Evolutionary conservation across 1,140 invertebrate species (phyloP).

Genomic region (Limonius californicus): DNA sequence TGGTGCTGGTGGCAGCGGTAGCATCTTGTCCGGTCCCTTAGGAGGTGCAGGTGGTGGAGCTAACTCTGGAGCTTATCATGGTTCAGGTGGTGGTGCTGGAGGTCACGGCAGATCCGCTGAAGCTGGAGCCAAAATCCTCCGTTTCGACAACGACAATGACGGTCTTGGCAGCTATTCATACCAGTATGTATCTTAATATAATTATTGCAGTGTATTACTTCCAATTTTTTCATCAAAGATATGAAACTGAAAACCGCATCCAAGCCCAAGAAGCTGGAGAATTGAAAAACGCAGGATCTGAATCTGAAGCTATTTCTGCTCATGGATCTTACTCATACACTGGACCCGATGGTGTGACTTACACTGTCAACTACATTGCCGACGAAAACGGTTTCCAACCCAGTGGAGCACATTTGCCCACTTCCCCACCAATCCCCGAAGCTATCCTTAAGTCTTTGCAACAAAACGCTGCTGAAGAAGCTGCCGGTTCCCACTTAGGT

Average conservation of each 20-base stretch:
- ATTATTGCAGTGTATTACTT: background rate
- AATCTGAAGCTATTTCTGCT: slow-evolving; percentile 53
- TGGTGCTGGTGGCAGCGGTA: slow-evolving; percentile 1
- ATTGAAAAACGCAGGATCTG: slow-evolving; percentile 53
- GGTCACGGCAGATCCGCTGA: background rate
- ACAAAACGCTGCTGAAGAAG: slow-evolving; percentile 31
- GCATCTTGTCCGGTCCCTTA: background rate
- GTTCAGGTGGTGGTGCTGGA: background rate
- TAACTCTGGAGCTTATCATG: no score
- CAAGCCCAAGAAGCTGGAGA: slow-evolving; percentile 47
- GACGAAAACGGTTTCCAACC: slow-evolving; percentile 56
- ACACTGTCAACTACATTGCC: slow-evolving; percentile 54
- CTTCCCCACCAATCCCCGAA: slow-evolving; percentile 53
- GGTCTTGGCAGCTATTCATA: slow-evolving; percentile 5
- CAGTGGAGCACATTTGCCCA: slow-evolving; percentile 53
- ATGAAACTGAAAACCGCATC: slow-evolving; percentile 54
- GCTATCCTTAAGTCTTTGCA: slow-evolving; percentile 32
- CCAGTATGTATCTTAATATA: background rate
- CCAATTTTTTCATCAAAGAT: slow-evolving; percentile 30
- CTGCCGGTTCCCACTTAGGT: background rate
- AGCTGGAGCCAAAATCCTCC: background rate
- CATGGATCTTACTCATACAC: slow-evolving; percentile 60
- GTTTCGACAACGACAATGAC: slow-evolving; percentile 8
- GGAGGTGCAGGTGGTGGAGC: background rate
- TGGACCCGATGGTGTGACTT: slow-evolving; percentile 54